phyloP scores from a whole-genome alignment of 2,888 invertebrate species.

The Troides oblongomaculatus region DNA sequence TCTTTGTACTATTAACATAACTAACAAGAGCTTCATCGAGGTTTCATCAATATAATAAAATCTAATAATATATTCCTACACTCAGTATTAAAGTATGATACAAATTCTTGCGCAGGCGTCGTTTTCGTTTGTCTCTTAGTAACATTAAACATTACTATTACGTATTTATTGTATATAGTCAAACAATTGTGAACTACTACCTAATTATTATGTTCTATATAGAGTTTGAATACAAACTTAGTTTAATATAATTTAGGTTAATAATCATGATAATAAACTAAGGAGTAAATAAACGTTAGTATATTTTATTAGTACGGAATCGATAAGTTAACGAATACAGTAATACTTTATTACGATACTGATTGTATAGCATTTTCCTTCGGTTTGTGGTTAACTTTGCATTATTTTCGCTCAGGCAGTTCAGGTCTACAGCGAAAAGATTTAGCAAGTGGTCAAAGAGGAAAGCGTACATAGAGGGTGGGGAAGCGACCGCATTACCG shows the following conservation, averaged over 20 bases:
- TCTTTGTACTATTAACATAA: no score
- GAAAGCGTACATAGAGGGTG: conserved; percentile 45
- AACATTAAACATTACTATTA: no score
- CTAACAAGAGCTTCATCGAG: no score
- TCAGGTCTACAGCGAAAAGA: conserved; percentile 46
- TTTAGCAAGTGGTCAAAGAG: conserved; percentile 58
- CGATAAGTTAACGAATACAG: no score
- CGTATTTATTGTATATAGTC: neutral
- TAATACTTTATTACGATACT: neutral
- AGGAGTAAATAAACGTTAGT: neutral
- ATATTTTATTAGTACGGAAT: no score
- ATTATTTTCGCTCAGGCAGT: conserved; percentile 19
- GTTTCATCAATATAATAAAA: no score
- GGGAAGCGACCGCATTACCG: conserved; percentile 58
- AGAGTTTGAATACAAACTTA: neutral
- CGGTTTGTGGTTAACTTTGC: conserved; percentile 19
- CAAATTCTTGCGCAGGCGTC: no score
- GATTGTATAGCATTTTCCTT: neutral
- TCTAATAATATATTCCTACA: no score
- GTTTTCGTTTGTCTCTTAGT: no score
- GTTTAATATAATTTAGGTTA: neutral
- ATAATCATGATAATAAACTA: neutral
- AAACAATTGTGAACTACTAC: neutral
- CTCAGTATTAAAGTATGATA: no score
- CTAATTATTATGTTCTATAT: neutral